Evolutionary conservation across 2,113 vertebrate species (phyloP), one percentile per base, ranked within the genome.

Genomic region (Prinia subflava): DNA sequence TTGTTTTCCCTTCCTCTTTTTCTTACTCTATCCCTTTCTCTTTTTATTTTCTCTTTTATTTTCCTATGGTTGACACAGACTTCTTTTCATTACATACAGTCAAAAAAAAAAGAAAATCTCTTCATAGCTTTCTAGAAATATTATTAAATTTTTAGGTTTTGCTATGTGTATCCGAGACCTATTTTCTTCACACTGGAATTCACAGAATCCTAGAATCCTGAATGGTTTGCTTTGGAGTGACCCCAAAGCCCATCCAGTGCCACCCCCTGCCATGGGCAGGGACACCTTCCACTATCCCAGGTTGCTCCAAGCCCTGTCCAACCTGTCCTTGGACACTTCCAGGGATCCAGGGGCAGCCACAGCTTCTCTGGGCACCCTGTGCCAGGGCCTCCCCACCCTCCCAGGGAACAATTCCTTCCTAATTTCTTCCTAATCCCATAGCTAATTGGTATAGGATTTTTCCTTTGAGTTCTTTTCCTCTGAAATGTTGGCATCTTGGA

Each of bases 301-400:
- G 12, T 0, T 20, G 10, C 10, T 59, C 60, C 74, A 24, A 55
- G n/a, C 56, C 28, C 55, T 0, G 0, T 55, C 41, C 87, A 89
- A 0, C 10, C 44, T 39, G 46, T 19, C 19, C 39, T 24, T 14
- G 60, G 52, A 4, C 52, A n/a, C 19, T 88, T 0, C 22, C 77
- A 74, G 77, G 68, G 68, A 65, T 67, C 46, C 73, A 78, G 77
- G 52, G 22, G 22, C 44, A 74, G 60, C 60, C 68, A 52, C 53
- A 89, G 69, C 53, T 67, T 28, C 60, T 59, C 60, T 74, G 87
- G 60, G 37, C 37, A 59, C 7, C 77, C 68, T 74, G 52, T 44
- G 68, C 76, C 52, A 74, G 44, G 44, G 27, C 44, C 59, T 64
- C 0, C 0, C 8, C 42, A 50, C 27, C 27, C 31, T 57, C 42